Evolutionary conservation across 2,113 vertebrate species (phyloP), one percentile per base, ranked within the genome.

Genomic region (Prolemur simus): DNA sequence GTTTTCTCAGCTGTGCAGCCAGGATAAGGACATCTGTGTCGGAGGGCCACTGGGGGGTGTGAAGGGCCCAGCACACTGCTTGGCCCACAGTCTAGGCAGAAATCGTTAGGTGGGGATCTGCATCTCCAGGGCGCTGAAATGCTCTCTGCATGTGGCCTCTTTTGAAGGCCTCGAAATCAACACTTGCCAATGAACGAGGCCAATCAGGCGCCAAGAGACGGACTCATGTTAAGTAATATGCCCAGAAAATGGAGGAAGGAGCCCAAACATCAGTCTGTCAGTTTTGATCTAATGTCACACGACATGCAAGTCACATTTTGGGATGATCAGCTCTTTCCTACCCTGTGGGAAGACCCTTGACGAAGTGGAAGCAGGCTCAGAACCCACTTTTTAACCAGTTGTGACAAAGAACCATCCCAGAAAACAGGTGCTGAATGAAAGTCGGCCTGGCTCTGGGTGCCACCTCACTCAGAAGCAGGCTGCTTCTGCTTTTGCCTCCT

Each of bases 351-450:
- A 23, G 66, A 42, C 15, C 39, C 27, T 49, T 37, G 68, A 45
- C 0, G 0, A 80, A 54, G 39, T 58, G 29, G 8, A 1, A 27
- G 37, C 37, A 27, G 69, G 47, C 23, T 25, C 54, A 69, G 81
- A 56, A 49, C 39, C 89, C 3, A 2, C 45, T 56, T 71, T 84
- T 60, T 39, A 69, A 58, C 64, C 34, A 23, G 0, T 4, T 18
- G 29, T 13, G 63, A 66, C 34, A 8, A 39, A 71, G 74, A 87
- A 4, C 27, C 12, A 15, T 49, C 56, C 66, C 15, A 29, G 63
- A 60, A 64, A 39, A 25, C 0, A 0, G 49, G 39, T 39, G 18
- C 20, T 27, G 4, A 2, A 2, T 34, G 4, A 2, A 2, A 47
- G 68, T 18, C 49, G 14, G 34, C 34, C 54, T 84, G 42, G 56